Base-by-base conservation (phyloP, 2,797 vertebrate species). In the Rhabdomys pumilio region DNA sequence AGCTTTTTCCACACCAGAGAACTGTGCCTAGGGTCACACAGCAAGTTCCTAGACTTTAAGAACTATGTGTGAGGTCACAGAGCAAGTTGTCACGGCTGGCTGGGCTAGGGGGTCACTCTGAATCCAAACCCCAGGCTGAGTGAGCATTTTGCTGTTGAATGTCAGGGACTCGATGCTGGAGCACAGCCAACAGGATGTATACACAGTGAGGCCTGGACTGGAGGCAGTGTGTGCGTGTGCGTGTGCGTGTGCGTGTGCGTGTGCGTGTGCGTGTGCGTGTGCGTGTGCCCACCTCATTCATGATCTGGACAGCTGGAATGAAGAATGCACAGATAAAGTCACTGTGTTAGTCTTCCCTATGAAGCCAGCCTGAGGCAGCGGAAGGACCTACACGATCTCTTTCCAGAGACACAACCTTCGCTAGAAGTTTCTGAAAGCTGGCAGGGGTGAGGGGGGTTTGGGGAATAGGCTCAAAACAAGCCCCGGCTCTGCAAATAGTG, bases 401-500 rank as follows among this genome's bases (percentile, higher is more conserved):
- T 69, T 97, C 96, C 59, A 73, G 87, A 87, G 96, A 55, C 92
- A 57, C 96, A 90, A 89, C 29, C 88, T 94, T 96, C 80, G 19
- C 88, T 97, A 89, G 87, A 53, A 93, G 6, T 24, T 95, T 97
- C 95, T 92, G 86, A 97, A 93, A 96, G 95, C 93, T 89, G 89
- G 93, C 90, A 83, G 90, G 88, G 96, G 44, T 38, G 44, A 4
- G 44, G 44, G 44, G 44, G 44, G 44, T 44, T 38, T 38, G 38
- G 38, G 89, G 97, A 96, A 90, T 20, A 82, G 93, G 97, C 95
- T 97, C 47, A 97, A 97, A 97, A 97, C 72, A 97, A 97, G 97
- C 91, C 91, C 95, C 4, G 47, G 95, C 88, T 97, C 96, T 84
- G 22, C 84, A 98, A 98, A 98, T 87, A 97, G 97, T 87, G 97